phyloP scores from a whole-genome alignment of 2,888 invertebrate genomes.

The Germaria angustata region DNA sequence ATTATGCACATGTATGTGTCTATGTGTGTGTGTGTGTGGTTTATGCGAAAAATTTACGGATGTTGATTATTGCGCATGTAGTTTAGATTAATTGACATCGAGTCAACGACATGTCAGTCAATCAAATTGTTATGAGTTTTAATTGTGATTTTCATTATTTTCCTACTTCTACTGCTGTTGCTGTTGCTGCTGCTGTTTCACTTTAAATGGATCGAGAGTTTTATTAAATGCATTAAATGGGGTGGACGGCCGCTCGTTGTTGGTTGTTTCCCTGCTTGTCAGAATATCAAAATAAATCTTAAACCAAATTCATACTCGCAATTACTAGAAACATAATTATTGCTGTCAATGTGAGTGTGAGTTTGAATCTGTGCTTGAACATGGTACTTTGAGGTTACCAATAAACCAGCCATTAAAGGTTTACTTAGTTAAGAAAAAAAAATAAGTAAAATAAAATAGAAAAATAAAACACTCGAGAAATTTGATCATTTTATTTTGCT shows the following conservation, averaged over 20 bases:
- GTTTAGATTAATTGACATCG: constrained; percentile 77
- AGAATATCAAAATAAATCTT: constrained; percentile 33
- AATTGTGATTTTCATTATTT: constrained; percentile 50
- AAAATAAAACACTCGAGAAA: constrained; percentile 47
- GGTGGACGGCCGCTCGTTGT: constrained; percentile 47
- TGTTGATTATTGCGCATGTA: constrained; percentile 70
- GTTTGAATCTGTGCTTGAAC: neutral
- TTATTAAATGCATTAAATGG: constrained; percentile 59
- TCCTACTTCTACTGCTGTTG: neutral
- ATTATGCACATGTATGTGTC: neutral
- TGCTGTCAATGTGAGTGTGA: neutral
- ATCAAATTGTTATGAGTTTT: constrained; percentile 72
- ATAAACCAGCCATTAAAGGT: constrained; percentile 62
- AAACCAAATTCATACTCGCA: constrained; percentile 25
- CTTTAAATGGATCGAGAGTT: constrained; percentile 41
- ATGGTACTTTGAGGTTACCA: constrained; percentile 59
- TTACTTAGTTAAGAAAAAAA: neutral
- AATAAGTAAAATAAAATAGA: too few species aligned
- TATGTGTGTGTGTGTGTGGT: constrained; percentile 13
- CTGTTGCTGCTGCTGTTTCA: constrained; percentile 11
- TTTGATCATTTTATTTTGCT: constrained; percentile 53
- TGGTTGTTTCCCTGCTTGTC: constrained; percentile 22
- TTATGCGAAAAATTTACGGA: constrained; percentile 54
- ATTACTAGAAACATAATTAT: constrained; percentile 54
- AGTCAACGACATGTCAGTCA: constrained; percentile 80